Base-by-base conservation (phyloP, 1,140 invertebrate genomes). In the Anadara kagoshimensis region DNA sequence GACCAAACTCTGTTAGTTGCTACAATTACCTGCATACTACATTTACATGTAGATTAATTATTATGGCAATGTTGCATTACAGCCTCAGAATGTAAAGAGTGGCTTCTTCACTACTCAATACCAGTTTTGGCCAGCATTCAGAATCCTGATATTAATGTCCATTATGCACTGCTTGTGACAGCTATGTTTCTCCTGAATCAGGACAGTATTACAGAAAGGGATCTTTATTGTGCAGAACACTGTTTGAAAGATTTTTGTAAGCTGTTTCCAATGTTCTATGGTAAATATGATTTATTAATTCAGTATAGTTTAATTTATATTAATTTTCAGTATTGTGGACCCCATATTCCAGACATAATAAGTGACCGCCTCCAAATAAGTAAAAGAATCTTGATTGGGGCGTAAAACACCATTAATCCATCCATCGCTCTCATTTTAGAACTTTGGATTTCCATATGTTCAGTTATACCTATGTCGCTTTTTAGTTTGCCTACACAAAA, bases 61-160 rank as follows among this genome's bases (percentile, higher is more conserved):
- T 54, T 54, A 54, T 11, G n/a, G 51, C 1, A 54, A 20, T 54
- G 3, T 47, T 63, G 45, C 22, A 45, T 63, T 63, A 26, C 62
- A 64, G 62, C 62, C 44, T 26, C 62, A 26, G 62, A 64, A 18
- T 64, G 20, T 51, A 11, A 47, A 51, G 62, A 64, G 29, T 64
- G 62, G 62, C 44, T 51, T 5, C 26, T 64, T 29, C 44, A 64
- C 18, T 64, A 51, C 18, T 51, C 62, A 26, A 47, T 64, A 22
- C 62, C 47, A 64, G 62, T 64, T 1, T 16, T 51, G 36, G 16
- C 49, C 18, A 47, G 62, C 1, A 44, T 64, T 8, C 26, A 51
- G 22, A 26, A 64, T 5, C 49, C 44, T 5, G 20, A 41, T 26
- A 24, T 11, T 1, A 51, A 45, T 64, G 62, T 64, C 12, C 62